Conservation (phyloP, 2,113 vertebrate species). For the Pantherophis guttatus region DNA sequence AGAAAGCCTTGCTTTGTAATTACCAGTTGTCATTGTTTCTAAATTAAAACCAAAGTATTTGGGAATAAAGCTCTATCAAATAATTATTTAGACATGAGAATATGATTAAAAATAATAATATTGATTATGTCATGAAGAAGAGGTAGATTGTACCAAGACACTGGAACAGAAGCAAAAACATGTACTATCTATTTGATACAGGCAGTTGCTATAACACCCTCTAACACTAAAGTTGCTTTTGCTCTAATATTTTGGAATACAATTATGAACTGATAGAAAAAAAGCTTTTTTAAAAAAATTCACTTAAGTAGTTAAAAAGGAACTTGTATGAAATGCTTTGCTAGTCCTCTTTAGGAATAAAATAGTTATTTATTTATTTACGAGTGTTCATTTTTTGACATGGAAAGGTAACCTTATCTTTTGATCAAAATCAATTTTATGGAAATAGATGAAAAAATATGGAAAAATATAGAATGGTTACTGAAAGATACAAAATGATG, state of each 20-base stretch:
- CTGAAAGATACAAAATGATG: neutral
- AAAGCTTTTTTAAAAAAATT: neutral
- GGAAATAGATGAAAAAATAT: neutral
- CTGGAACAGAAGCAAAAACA: rapidly evolving
- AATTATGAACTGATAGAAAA: neutral
- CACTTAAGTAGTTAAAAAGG: neutral
- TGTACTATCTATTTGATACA: neutral
- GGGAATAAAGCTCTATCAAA: conserved; percentile 55
- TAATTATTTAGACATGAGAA: conserved; percentile 25
- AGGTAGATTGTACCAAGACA: neutral
- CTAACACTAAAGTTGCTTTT: neutral
- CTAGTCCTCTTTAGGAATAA: neutral
- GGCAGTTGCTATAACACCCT: neutral
- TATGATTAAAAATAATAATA: conserved; percentile 20
- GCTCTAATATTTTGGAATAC: neutral
- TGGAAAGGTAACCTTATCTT: neutral
- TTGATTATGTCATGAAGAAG: neutral
- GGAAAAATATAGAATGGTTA: neutral
- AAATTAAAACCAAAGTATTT: conserved; percentile 64
- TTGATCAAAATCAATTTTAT: neutral
- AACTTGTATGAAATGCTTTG: neutral
- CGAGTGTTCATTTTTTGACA: neutral
- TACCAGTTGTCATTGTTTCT: conserved; percentile 72
- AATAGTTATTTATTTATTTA: neutral
- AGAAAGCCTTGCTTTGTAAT: conserved; percentile 68